Percentiles rank a stretch among this genome's conserved stretches.
These are phyloP conservation scores for Parotocinclus haroldoi DNA, from an alignment of 2,797 vertebrate species.

Conservation along the genomic window DNA sequence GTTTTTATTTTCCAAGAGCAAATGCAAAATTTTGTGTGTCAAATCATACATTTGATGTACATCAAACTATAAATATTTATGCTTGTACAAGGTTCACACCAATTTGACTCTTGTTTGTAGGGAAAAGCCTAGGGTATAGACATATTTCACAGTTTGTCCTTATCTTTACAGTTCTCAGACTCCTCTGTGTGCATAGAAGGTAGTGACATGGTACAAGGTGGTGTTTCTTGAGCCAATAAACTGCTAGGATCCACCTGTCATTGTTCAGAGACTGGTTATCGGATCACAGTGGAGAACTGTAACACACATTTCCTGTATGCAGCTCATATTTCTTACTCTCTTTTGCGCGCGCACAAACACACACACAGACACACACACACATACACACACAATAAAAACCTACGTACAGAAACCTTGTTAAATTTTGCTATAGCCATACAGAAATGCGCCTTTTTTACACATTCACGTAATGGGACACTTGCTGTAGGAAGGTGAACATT, in stretches of 20 bases:
- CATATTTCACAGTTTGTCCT: constrained; percentile 31
- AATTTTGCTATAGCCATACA: constrained; percentile 70
- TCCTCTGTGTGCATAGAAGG: constrained; percentile 38
- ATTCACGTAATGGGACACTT: too few species aligned
- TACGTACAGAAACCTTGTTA: constrained; percentile 72
- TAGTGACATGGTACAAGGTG: constrained; percentile 30
- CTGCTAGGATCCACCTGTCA: constrained; percentile 58
- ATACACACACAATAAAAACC: not conserved
- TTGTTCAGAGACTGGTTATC: constrained; percentile 42
- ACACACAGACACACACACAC: constrained; percentile 66
- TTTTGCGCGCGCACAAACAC: constrained; percentile 10
- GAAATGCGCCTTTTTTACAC: constrained; percentile 58
- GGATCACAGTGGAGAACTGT: constrained; percentile 49
- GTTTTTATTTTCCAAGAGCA: not conserved
- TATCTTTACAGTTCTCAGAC: not conserved
- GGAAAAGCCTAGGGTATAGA: constrained; percentile 27
- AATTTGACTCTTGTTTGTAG: constrained; percentile 38
- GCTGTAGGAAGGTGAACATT: constrained; percentile 38
- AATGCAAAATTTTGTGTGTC: too few species aligned
- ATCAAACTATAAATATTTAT: too few species aligned
- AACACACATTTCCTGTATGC: constrained; percentile 63
- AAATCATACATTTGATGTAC: too few species aligned
- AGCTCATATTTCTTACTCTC: not conserved
- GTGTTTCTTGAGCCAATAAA: constrained; percentile 51
- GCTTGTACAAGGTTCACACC: too few species aligned